phyloP scores from a whole-genome alignment of 2,797 vertebrate species.

The Clarias laeviceps region DNA sequence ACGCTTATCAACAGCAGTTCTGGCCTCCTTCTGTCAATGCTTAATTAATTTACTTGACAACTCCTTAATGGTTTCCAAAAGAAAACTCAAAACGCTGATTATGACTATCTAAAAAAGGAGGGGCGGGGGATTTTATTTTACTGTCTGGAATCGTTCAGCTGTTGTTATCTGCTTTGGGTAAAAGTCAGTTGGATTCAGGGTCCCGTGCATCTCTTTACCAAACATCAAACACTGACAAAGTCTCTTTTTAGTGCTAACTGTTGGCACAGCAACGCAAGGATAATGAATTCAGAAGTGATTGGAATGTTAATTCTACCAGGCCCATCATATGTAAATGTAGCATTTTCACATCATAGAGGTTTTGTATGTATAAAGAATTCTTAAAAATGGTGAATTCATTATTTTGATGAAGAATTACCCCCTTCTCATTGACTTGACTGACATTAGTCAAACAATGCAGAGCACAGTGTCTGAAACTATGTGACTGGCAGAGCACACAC shows the following conservation, averaged over 20 bases:
- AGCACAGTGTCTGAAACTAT: constrained; percentile 30
- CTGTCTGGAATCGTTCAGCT: constrained; percentile 50
- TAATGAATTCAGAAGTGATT: constrained; percentile 78
- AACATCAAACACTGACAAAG: constrained; percentile 84
- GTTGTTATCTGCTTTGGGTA: constrained; percentile 61
- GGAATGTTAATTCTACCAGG: constrained; percentile 77
- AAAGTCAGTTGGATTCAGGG: constrained; percentile 62
- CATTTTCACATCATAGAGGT: constrained; percentile 76
- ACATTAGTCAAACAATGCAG: constrained; percentile 25
- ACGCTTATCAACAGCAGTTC: constrained; percentile 46
- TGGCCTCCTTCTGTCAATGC: constrained; percentile 57
- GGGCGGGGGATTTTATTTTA: neutral
- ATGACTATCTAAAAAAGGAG: constrained; percentile 24
- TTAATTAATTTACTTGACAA: constrained; percentile 63
- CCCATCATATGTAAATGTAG: constrained; percentile 75
- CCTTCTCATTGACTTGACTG: constrained; percentile 46
- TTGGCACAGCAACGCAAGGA: constrained; percentile 80
- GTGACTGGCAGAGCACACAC: constrained; percentile 26
- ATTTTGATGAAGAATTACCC: constrained; percentile 42
- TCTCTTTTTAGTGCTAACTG: constrained; percentile 81
- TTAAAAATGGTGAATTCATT: constrained; percentile 44
- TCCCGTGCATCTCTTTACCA: constrained; percentile 68
- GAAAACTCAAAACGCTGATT: constrained; percentile 48
- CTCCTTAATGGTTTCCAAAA: constrained; percentile 53
- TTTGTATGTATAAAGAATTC: constrained; percentile 47